Base-by-base conservation (phyloP, 2,888 invertebrate genomes). In the Trichacis sp. region DNA sequence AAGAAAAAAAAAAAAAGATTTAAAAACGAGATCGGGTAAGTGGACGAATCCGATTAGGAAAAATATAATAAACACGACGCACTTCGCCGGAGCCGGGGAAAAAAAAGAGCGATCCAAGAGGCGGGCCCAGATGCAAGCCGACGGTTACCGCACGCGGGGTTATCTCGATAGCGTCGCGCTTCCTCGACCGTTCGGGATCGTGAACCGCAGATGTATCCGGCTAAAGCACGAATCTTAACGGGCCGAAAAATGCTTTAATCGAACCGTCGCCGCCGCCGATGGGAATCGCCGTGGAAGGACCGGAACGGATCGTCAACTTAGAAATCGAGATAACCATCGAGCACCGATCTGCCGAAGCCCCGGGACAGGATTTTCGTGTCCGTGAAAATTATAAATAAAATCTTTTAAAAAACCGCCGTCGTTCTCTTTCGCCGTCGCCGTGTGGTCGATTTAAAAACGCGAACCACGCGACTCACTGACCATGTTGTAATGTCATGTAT, bases 401-500 rank as follows among this genome's bases (percentile, higher is more conserved):
- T n/a, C n/a, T n/a, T n/a, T n/a, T n/a, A n/a, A n/a, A n/a, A n/a
- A n/a, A n/a, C n/a, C n/a, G n/a, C n/a, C n/a, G n/a, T n/a, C n/a
- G n/a, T n/a, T n/a, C n/a, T n/a, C n/a, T n/a, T 42, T 48, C 40
- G 50, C 53, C 14, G 47, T 29, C 48, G 48, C 33, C 48, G 33
- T 17, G 24, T 30, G 48, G 48, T 20, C 48, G 48, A 48, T 57
- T 36, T 51, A 33, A 29, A 52, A 51, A 36, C 60, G 62, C 62
- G 61, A 42, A 58, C 15, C 42, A 42, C 36, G 12, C 12, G 29
- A n/a, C 18, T 29, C 1, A 45, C 57, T 64, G 70, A 71, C 54
- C 74, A 66, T 71, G 72, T 76, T 75, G 69, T 76, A 77, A 76
- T 77, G 63, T 74, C 70, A 73, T 76, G 66, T 77, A 70, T 76